Evolutionary conservation across 2,113 vertebrate species (phyloP).

Genomic region (Myocastor coypus): DNA sequence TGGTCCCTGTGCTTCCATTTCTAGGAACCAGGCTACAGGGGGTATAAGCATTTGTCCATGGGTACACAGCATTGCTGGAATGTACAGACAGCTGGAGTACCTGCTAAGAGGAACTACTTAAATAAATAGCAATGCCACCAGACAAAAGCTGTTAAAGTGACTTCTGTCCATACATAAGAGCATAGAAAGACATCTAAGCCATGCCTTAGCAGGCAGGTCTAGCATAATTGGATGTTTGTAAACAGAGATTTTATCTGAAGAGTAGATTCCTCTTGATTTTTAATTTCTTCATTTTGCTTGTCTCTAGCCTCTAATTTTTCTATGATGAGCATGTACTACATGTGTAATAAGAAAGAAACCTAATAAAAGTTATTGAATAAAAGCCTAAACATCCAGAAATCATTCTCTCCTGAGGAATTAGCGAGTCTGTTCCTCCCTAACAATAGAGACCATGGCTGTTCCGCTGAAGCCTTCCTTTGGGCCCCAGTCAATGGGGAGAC

Average conservation of each 20-base stretch:
- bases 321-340: background rate
- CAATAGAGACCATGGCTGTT: background rate
- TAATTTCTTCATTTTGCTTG: conserved; percentile 14
- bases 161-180: background rate
- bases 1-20: background rate
- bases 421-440: background rate
- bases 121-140: background rate
- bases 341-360: conserved; percentile 62
- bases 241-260: background rate
- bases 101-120: background rate
- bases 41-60: background rate
- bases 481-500: background rate
- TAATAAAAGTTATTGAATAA: conserved; percentile 65
- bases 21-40: background rate
- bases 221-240: background rate
- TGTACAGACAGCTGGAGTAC: background rate
- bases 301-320: background rate
- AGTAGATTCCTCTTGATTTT: background rate
- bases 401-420: conserved; percentile 18
- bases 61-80: background rate
- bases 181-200: background rate
- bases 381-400: background rate
- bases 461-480: background rate
- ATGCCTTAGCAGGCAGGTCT: background rate
- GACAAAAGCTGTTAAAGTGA: background rate